A percentile compares a stretch with the other conserved stretches of the same genome.
Evolutionary conservation across 2,113 vertebrate genomes (phyloP).

Genomic region (Charadrius vociferus): DNA sequence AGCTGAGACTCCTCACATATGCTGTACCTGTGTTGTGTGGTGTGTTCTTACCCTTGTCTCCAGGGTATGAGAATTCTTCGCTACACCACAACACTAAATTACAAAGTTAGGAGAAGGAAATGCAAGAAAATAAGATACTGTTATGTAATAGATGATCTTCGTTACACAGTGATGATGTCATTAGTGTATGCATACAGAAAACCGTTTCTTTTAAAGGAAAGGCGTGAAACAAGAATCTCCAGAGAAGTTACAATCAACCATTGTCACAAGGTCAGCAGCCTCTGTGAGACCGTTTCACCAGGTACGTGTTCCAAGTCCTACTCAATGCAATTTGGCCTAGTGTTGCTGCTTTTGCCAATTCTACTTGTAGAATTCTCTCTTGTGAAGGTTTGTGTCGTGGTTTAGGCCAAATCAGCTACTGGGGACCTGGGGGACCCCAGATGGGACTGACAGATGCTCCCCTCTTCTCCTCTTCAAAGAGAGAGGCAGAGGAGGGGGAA

Average conservation of each 20-base stretch:
- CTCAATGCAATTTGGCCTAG: background rate
- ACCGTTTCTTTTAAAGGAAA: background rate
- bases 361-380: background rate
- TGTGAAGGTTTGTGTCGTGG: background rate
- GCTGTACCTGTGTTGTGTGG: background rate
- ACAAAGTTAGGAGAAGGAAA: background rate
- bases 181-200: background rate
- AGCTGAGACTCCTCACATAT: background rate
- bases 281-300: background rate
- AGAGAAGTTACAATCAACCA: background rate
- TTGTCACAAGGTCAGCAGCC: background rate
- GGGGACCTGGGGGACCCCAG: too few species aligned
- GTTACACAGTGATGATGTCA: background rate
- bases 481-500: too few species aligned
- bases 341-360: background rate
- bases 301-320: background rate
- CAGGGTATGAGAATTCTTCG: background rate
- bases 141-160: background rate
- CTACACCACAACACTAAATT: background rate
- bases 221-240: background rate
- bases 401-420: too few species aligned
- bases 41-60: background rate
- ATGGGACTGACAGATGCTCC: too few species aligned
- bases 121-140: background rate
- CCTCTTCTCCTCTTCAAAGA: too few species aligned